A percentile compares a stretch with the other conserved stretches of the same genome.
Conservation (phyloP, 1,140 invertebrate genomes). For the Drosophila teissieri region DNA sequence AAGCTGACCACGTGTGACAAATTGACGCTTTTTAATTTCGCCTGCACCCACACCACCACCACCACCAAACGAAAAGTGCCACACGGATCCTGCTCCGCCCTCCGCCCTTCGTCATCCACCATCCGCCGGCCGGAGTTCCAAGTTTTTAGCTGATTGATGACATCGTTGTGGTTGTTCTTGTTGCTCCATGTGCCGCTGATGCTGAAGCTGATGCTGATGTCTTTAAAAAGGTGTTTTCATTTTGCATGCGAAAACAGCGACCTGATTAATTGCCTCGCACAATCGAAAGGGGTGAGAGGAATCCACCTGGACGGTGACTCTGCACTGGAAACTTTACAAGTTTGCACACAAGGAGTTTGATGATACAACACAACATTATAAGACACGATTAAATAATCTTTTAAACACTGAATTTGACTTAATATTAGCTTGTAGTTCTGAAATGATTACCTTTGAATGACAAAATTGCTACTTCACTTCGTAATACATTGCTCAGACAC, state of each 20-base stretch:
- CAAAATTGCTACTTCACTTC: too few species aligned
- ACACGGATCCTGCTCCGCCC: conserved; percentile 27
- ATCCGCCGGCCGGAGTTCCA: conserved; percentile 9
- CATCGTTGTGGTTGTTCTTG: conserved; percentile 52
- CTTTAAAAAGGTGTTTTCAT: conserved; percentile 77
- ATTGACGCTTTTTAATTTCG: conserved; percentile 82
- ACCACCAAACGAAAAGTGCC: conserved; percentile 52
- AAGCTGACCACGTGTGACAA: conserved; percentile 73
- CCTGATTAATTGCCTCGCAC: conserved; percentile 76
- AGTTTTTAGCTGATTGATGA: conserved; percentile 71
- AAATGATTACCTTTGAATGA: too few species aligned
- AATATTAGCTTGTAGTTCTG: too few species aligned
- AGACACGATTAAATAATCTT: too few species aligned
- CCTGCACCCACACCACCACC: conserved; percentile 52
- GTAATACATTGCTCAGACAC: too few species aligned
- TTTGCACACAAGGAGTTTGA: too few species aligned
- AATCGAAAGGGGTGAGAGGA: conserved; percentile 24
- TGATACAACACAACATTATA: too few species aligned
- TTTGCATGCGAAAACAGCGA: conserved; percentile 71
- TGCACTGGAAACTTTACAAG: background rate
- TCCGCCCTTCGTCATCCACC: background rate
- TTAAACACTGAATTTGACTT: too few species aligned
- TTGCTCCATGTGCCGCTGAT: conserved; percentile 12
- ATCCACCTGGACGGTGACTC: conserved; percentile 7
- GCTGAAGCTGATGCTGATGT: conserved; percentile 27